Evolutionary conservation across 2,888 invertebrate genomes (phyloP).

Genomic region (Spicauda simplicius): DNA sequence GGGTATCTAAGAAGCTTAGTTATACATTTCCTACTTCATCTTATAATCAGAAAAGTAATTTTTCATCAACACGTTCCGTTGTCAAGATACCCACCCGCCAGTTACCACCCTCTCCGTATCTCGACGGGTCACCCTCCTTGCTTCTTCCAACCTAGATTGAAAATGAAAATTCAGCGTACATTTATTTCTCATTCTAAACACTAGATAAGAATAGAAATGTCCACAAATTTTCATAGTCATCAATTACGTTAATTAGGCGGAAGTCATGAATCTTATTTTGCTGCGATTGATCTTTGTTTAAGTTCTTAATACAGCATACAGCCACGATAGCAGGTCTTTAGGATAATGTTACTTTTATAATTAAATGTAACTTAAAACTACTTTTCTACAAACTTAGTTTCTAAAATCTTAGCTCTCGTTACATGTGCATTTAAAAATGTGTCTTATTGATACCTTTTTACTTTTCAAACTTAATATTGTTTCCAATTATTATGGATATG

Average conservation of each 20-base stretch:
- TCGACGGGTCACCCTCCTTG: slow-evolving; percentile 67
- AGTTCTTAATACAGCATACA: not conserved
- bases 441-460: too few species aligned
- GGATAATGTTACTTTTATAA: too few species aligned
- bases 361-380: too few species aligned
- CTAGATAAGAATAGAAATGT: slow-evolving; percentile 67
- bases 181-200: slow-evolving; percentile 68
- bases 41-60: slow-evolving; percentile 34
- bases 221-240: slow-evolving; percentile 69
- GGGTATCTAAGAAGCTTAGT: slow-evolving; percentile 6
- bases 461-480: too few species aligned
- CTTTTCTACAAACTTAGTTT: too few species aligned
- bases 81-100: slow-evolving; percentile 81
- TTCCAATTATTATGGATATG: too few species aligned
- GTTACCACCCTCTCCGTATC: slow-evolving; percentile 75
- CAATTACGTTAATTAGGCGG: slow-evolving; percentile 48
- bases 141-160: slow-evolving; percentile 81
- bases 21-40: slow-evolving; percentile 1
- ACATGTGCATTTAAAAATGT: too few species aligned
- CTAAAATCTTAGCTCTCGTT: too few species aligned
- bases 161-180: slow-evolving; percentile 82
- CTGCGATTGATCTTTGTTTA: not conserved
- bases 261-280: slow-evolving; percentile 50
- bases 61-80: slow-evolving; percentile 37
- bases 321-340: too few species aligned